Evolutionary conservation across 1,140 invertebrate genomes (phyloP), one percentile per base, ranked within the genome.

Genomic region (Cydia amplana): DNA sequence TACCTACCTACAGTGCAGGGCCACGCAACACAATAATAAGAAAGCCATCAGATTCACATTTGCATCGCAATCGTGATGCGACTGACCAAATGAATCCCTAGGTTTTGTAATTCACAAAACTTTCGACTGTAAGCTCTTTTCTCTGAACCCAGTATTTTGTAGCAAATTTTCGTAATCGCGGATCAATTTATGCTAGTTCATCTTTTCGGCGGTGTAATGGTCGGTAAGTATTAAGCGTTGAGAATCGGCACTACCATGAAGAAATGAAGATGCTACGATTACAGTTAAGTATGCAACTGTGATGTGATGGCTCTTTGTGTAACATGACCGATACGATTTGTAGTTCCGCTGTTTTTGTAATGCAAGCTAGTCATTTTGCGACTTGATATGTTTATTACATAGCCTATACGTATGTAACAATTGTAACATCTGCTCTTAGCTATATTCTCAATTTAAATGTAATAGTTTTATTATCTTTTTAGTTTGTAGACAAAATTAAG

Each of bases 21-120:
- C 51, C 51, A 60, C 55, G 55, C 55, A 60, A 60, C n/a, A 60
- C 20, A 60, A 60, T 70, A 32, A 36, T 70, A 70, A 70, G 65
- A 70, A 70, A 70, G 32, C 65, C 65, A 70, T 70, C 65, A 70
- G 32, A 70, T 70, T 40, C 32, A 10, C 65, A 70, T 70, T 67
- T 43, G 65, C 65, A 70, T 70, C 32, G 28, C 28, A n/a, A 18
- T 40, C 36, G 32, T 60, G 65, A n/a, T 20, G 64, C 64, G 64
- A 67, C 64, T 23, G 14, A 23, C 55, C n/a, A 60, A 60, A 60
- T 10, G 16, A 60, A 60, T 60, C 18, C 20, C 20, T 60, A 23
- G 20, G 18, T n/a, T 60, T 60, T 60, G 20, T 23, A 55, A 23
- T 60, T 60, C 55, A 51, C 43, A 16, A 46, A 40, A 10, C 40